A percentile compares a stretch with the other conserved stretches of the same genome.
phyloP scores from a whole-genome alignment of 1,140 invertebrate genomes.

The Tenebrio molitor region DNA sequence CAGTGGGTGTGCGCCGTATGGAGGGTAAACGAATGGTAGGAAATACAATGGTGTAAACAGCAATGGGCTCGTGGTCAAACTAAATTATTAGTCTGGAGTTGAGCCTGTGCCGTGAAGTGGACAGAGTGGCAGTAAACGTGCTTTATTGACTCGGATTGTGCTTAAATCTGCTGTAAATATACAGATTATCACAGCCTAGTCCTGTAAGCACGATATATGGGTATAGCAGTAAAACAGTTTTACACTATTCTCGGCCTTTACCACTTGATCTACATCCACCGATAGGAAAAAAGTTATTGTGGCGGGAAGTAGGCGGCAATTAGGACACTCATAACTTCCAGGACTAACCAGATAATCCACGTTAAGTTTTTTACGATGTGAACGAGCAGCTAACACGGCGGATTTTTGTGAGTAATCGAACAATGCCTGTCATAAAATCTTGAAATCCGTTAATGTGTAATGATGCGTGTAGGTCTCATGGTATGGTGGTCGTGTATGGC shows the following conservation, averaged over 20 bases:
- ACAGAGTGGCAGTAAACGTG: slow-evolving; percentile 46
- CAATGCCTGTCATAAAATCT: slow-evolving; percentile 36
- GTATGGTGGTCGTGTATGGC: slow-evolving; percentile 13
- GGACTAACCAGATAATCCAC: no score
- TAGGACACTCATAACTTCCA: no score
- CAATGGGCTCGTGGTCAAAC: slow-evolving; percentile 44
- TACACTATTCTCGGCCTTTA: no score
- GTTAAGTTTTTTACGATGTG: no score
- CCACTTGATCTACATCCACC: no score
- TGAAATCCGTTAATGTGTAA: slow-evolving; percentile 59
- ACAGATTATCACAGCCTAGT: slow-evolving; percentile 44
- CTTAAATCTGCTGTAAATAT: slow-evolving; percentile 53
- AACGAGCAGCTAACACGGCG: neutral
- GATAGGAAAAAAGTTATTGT: slow-evolving; percentile 5
- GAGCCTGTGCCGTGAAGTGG: neutral
- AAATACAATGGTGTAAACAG: slow-evolving; percentile 45
- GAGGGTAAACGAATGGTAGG: slow-evolving; percentile 14
- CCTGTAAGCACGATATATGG: slow-evolving; percentile 46
- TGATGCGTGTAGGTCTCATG: slow-evolving; percentile 58
- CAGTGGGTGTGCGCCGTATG: slow-evolving; percentile 15
- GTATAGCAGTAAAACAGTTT: neutral
- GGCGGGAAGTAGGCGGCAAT: no score
- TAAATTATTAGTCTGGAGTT: slow-evolving; percentile 39
- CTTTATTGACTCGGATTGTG: slow-evolving; percentile 47
- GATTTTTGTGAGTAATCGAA: neutral